Conservation (phyloP, 2,113 vertebrate species). For the Etheostoma cragini region DNA sequence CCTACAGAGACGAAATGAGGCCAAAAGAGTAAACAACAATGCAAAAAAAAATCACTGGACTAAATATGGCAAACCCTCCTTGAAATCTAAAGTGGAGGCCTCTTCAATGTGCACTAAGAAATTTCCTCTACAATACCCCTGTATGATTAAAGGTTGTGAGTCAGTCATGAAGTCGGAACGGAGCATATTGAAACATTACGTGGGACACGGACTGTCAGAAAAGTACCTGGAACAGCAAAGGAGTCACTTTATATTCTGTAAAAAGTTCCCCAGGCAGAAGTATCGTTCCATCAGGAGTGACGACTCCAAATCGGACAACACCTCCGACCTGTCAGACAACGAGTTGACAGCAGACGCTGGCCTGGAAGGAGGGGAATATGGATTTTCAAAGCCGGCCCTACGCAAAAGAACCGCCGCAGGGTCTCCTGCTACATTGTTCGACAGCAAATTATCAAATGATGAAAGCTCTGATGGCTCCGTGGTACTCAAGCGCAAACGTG, state of each 20-base stretch:
- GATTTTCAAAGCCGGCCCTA: slow-evolving; percentile 72
- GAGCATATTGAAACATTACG: slow-evolving; percentile 94
- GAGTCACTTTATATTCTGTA: slow-evolving; percentile 93
- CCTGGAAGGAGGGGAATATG: slow-evolving; percentile 77
- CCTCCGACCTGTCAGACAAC: slow-evolving; percentile 75
- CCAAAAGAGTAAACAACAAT: slow-evolving; percentile 59
- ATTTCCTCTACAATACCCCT: slow-evolving; percentile 92
- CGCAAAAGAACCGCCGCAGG: slow-evolving; percentile 63
- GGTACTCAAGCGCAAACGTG: slow-evolving; percentile 87
- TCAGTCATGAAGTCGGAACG: slow-evolving; percentile 93
- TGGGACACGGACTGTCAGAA: slow-evolving; percentile 93
- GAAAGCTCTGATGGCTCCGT: slow-evolving; percentile 66
- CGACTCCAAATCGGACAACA: slow-evolving; percentile 78
- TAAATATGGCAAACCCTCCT: slow-evolving; percentile 83
- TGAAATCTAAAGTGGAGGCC: slow-evolving; percentile 92
- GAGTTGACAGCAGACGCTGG: slow-evolving; percentile 64
- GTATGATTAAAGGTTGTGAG: slow-evolving; percentile 97
- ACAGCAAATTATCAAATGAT: slow-evolving; percentile 72
- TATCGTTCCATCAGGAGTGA: slow-evolving; percentile 83
- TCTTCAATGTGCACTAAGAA: slow-evolving; percentile 91
- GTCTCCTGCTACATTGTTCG: slow-evolving; percentile 50
- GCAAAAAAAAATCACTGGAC: slow-evolving; percentile 77
- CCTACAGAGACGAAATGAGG: slow-evolving; percentile 65
- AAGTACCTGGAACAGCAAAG: slow-evolving; percentile 92
- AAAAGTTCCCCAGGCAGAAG: slow-evolving; percentile 83